Evolutionary conservation across 2,888 invertebrate genomes (phyloP), one percentile per base, ranked within the genome.

Genomic region (Oscheius myriophilus): DNA sequence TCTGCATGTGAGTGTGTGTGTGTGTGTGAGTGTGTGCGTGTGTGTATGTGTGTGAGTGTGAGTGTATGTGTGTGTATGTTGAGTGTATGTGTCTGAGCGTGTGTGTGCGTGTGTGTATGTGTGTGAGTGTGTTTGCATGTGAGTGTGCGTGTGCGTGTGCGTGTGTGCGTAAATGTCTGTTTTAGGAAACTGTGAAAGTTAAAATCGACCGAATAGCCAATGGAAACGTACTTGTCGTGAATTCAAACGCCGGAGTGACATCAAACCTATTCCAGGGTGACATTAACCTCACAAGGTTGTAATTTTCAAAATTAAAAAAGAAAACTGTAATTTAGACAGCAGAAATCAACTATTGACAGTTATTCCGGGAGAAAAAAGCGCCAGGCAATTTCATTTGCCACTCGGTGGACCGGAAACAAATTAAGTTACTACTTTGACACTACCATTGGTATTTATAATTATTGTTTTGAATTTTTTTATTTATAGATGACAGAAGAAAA

Each of bases 321-420:
- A 33, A 33, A 33, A 2, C 7, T 21, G 14, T 42, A 42, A 42
- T 2, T 14, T 18, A 61, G 61, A 49, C 49, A 61, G 49, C 61
- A 61, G 46, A 25, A 61, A 33, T n/a, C 21, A 14, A 49, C 46
- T 18, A 46, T 61, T n/a, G 23, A 58, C 25, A 1, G 1, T n/a
- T 12, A n/a, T 18, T 12, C 57, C 9, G n/a, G 43, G 12, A 39
- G 43, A 21, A n/a, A 3, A 2, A 55, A 41, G 49, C 46, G 61
- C 14, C 61, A 61, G 25, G 61, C 61, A n/a, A 61, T 61, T 21
- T 49, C 46, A 3, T 18, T 61, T 18, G 61, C 61, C 25, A 46
- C 39, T 6, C 46, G 33, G 21, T 61, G 61, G 61, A 49, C 46
- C 18, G 26, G 49, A 11, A 61, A 61, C 39, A 61, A n/a, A n/a